Conservation (phyloP, 2,888 invertebrate genomes). For the Minunthozetes semirufus region DNA sequence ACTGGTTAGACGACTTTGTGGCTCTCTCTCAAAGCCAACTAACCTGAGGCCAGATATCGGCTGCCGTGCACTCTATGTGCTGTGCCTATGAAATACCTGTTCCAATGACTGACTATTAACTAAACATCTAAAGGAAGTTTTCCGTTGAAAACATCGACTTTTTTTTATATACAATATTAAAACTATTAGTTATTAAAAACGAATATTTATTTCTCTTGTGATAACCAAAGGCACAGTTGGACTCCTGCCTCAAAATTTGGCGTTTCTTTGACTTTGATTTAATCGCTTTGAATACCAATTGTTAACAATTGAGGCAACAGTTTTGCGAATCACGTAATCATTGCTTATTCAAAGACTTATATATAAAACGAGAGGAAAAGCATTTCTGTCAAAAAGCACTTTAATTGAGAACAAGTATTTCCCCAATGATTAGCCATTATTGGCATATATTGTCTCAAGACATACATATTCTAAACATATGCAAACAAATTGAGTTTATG, state of each 20-base stretch:
- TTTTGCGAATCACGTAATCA: too few relatives aligned
- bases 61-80: too few relatives aligned
- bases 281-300: too few relatives aligned
- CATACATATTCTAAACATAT: background rate
- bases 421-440: background rate
- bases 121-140: slow-evolving; percentile 6
- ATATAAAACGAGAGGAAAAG: too few relatives aligned
- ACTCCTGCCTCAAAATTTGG: too few relatives aligned
- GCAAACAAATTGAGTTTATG: slow-evolving; percentile 1
- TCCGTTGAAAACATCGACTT: background rate
- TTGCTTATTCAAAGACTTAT: too few relatives aligned
- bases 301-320: too few relatives aligned
- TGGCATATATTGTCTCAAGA: background rate
- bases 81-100: background rate
- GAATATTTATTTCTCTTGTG: background rate
- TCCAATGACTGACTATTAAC: background rate
- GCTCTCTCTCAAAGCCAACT: background rate
- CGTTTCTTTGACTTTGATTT: too few relatives aligned
- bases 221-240: background rate
- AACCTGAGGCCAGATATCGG: background rate
- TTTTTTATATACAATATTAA: slow-evolving; percentile 1
- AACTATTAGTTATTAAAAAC: background rate
- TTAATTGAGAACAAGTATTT: background rate
- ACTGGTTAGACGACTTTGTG: background rate
- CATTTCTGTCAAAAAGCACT: too few relatives aligned